A percentile compares a stretch with the other conserved stretches of the same genome.
Evolutionary conservation across 1,140 invertebrate genomes (phyloP).

Genomic region (Euura lappo): DNA sequence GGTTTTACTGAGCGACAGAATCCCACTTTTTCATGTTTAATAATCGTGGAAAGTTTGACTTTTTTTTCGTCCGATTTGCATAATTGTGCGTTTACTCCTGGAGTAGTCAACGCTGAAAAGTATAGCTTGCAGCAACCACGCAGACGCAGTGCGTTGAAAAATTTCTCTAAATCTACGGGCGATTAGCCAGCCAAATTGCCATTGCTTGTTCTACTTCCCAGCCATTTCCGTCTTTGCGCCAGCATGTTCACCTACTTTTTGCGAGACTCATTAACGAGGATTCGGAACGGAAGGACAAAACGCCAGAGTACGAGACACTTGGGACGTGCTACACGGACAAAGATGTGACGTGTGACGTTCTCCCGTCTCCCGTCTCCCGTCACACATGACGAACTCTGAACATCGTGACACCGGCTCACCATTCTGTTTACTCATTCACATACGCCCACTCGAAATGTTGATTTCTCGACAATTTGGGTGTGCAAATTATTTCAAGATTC

Average conservation of each 20-base stretch:
- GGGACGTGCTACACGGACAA: not conserved
- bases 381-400: not conserved
- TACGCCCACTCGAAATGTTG: too few relatives aligned
- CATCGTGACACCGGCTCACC: not conserved
- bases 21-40: not conserved
- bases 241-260: constrained; percentile 1
- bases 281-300: not conserved
- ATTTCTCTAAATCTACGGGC: not conserved
- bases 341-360: not conserved
- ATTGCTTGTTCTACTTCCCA: constrained; percentile 1
- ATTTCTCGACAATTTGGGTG: too few relatives aligned
- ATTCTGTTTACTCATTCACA: too few relatives aligned
- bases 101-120: too few relatives aligned
- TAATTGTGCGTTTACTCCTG: too few relatives aligned
- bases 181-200: not conserved
- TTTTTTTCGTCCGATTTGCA: too few relatives aligned
- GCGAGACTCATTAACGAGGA: not conserved
- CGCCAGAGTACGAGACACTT: not conserved
- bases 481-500: too few relatives aligned
- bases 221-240: not conserved
- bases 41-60: too few relatives aligned
- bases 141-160: not conserved
- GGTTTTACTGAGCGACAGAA: not conserved
- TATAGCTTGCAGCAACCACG: not conserved
- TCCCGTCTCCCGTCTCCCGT: not conserved